Conservation (phyloP, 2,113 vertebrate species). For the Corythornis cristatus region DNA sequence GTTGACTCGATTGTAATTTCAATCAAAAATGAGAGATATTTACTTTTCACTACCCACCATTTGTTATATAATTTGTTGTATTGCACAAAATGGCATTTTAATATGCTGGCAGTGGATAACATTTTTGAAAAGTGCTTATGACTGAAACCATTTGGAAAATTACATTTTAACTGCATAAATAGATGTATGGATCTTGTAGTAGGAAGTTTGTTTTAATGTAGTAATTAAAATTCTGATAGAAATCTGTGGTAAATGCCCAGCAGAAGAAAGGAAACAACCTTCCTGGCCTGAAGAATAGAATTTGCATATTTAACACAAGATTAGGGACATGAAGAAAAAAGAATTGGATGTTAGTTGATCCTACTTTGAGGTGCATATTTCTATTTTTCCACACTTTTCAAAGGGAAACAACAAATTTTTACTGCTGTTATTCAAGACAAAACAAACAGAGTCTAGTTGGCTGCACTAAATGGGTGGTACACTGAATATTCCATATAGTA, state of each 20-base stretch:
- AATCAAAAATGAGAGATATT: not conserved
- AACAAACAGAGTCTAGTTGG: not conserved
- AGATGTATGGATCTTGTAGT: not conserved
- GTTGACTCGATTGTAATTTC: not conserved
- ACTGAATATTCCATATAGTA: not conserved
- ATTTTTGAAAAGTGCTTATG: not conserved
- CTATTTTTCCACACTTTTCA: not conserved
- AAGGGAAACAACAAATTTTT: not conserved
- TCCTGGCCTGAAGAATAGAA: not conserved
- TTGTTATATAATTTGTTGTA: not conserved
- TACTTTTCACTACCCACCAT: not conserved
- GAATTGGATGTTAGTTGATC: not conserved
- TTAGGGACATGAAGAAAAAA: not conserved
- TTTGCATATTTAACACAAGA: not conserved
- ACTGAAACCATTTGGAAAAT: conserved; percentile 7
- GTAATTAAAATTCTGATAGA: not conserved
- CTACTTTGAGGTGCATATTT: not conserved
- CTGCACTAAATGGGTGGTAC: not conserved
- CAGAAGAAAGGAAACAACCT: not conserved
- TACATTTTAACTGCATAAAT: not conserved
- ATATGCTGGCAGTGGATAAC: not conserved
- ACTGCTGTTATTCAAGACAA: not conserved
- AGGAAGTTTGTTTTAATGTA: not conserved
- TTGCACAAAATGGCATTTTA: not conserved
- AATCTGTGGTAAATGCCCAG: not conserved